A percentile compares a stretch with the other conserved stretches of the same genome.
These are phyloP conservation scores for Drosophila kohkoa DNA, from an alignment of 1,140 invertebrate species.

Conservation along the genomic window DNA sequence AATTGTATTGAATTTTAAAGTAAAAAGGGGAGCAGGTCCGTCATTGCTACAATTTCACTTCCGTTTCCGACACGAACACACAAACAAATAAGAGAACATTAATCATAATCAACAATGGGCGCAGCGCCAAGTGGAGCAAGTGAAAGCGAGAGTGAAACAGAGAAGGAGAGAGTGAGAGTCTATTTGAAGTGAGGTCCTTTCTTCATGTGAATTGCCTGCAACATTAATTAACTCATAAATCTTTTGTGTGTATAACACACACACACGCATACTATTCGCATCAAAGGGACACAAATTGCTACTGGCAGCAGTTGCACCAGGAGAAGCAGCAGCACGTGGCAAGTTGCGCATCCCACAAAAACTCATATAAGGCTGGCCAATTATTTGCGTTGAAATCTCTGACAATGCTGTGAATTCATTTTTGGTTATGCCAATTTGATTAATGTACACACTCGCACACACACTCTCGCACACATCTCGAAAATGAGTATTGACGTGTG, in stretches of 20 bases:
- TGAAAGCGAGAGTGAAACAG: neutral
- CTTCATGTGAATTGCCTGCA: slow-evolving; percentile 31
- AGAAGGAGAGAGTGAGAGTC: slow-evolving; percentile 1
- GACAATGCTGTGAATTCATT: slow-evolving; percentile 16
- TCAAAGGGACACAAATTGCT: slow-evolving; percentile 76
- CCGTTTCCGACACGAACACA: slow-evolving; percentile 35
- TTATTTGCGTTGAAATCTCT: slow-evolving; percentile 67
- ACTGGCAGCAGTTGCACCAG: slow-evolving; percentile 17
- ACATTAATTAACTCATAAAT: slow-evolving; percentile 82
- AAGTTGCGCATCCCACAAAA: slow-evolving; percentile 19
- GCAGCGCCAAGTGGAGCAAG: neutral
- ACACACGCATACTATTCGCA: slow-evolving; percentile 3
- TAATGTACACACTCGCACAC: slow-evolving; percentile 53
- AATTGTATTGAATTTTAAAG: slow-evolving; percentile 52
- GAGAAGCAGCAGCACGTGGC: slow-evolving; percentile 21
- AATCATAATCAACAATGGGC: slow-evolving; percentile 71
- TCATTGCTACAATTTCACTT: slow-evolving; percentile 57
- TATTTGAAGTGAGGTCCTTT: slow-evolving; percentile 16
- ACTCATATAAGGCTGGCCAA: slow-evolving; percentile 43
- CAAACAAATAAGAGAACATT: slow-evolving; percentile 44
- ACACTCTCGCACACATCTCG: slow-evolving; percentile 40
- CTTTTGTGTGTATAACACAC: slow-evolving; percentile 58
- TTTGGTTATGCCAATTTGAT: slow-evolving; percentile 57
- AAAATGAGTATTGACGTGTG: slow-evolving; percentile 68
- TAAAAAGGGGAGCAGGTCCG: neutral